These are phyloP conservation scores for Amiota mariae DNA, from an alignment of 2,888 invertebrate species.

Conservation along the genomic window DNA sequence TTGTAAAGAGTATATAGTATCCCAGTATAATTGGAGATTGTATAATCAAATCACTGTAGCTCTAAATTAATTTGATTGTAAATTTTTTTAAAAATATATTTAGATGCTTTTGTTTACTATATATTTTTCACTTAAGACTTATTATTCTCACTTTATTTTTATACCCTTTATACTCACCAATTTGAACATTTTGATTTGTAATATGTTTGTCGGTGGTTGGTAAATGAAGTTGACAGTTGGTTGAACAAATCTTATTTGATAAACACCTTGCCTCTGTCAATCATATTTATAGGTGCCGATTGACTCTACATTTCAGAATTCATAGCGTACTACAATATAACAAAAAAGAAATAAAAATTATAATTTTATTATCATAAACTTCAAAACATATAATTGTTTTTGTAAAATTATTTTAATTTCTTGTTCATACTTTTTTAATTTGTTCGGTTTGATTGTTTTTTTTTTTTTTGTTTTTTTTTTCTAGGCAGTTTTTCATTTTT, in stretches of 20 bases:
- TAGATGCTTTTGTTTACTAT: too few species aligned
- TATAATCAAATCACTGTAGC: too few species aligned
- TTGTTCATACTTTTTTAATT: too few species aligned
- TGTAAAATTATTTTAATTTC: too few species aligned
- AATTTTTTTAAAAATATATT: too few species aligned
- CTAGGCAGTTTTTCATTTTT: not conserved
- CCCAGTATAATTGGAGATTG: too few species aligned
- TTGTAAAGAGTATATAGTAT: too few species aligned
- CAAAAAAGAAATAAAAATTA: constrained; percentile 5
- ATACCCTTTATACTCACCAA: constrained; percentile 47
- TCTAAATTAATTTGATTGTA: too few species aligned
- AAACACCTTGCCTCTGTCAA: constrained; percentile 51
- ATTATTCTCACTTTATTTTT: not conserved
- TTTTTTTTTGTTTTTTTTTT: not conserved
- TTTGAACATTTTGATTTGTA: constrained; percentile 48
- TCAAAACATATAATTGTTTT: too few species aligned
- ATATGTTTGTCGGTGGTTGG: not conserved
- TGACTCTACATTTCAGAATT: constrained; percentile 35
- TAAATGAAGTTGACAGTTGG: constrained; percentile 2
- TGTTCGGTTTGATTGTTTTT: not conserved
- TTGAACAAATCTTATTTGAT: constrained; percentile 57
- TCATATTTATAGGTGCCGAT: constrained; percentile 61
- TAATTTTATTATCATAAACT: constrained; percentile 19
- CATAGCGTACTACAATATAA: not conserved
- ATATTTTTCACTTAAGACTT: not conserved